phyloP scores from a whole-genome alignment of 2,888 invertebrate genomes.

The Villa cingulata region DNA sequence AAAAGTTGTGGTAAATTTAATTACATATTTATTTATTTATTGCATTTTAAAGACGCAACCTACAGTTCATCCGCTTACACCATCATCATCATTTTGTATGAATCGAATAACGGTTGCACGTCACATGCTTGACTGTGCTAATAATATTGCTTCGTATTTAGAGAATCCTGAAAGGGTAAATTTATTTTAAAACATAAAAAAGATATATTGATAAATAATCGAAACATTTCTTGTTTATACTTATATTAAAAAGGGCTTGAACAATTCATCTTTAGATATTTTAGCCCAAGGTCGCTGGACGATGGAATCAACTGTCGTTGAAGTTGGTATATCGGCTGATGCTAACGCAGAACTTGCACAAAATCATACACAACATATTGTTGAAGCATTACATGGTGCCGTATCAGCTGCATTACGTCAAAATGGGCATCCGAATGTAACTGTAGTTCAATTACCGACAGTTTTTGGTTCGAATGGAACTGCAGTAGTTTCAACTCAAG shows the following conservation, averaged over 20 bases:
- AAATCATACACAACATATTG: constrained; percentile 30
- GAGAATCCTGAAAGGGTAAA: constrained; percentile 32
- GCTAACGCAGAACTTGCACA: constrained; percentile 26
- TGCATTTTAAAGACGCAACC: constrained; percentile 17
- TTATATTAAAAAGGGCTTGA: constrained; percentile 24
- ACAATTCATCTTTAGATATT: constrained; percentile 34
- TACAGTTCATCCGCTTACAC: constrained; percentile 28
- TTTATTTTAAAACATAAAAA: too few species aligned
- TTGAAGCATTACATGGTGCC: constrained; percentile 34
- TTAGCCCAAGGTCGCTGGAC: constrained; percentile 36
- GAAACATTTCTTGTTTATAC: not conserved
- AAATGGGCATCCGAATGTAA: constrained; percentile 30
- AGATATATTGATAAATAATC: not conserved
- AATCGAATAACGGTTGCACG: constrained; percentile 36
- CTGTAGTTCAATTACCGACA: constrained; percentile 31
- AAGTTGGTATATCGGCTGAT: constrained; percentile 34
- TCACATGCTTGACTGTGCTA: constrained; percentile 35
- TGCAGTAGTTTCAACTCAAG: constrained; percentile 7
- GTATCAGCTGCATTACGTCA: constrained; percentile 33
- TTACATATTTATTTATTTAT: too few species aligned
- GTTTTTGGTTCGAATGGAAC: constrained; percentile 25
- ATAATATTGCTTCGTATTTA: constrained; percentile 34
- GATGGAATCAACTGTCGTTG: constrained; percentile 37
- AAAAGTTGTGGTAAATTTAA: too few species aligned
- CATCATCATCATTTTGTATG: constrained; percentile 35